Percentiles rank a stretch among this genome's conserved stretches.
Conservation (phyloP, 2,888 invertebrate genomes). For the Iphiclides podalirius region DNA sequence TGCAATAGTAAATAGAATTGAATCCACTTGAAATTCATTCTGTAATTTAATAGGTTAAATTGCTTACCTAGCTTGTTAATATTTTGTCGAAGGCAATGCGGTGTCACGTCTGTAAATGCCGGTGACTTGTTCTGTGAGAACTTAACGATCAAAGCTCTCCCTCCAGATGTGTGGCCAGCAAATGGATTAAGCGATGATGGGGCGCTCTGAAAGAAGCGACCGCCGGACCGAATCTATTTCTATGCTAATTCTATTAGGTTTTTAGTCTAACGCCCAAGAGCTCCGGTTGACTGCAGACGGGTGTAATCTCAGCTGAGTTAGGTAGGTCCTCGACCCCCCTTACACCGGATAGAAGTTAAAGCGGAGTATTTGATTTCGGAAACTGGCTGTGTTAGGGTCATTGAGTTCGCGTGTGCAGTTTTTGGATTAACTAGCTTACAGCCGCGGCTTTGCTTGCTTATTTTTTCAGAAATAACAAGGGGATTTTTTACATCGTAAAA, state of each 20-base stretch:
- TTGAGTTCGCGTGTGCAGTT: slow-evolving; percentile 3
- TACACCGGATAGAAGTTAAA: slow-evolving; percentile 19
- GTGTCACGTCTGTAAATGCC: no score
- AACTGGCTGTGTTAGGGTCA: slow-evolving; percentile 16
- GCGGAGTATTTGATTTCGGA: slow-evolving; percentile 21
- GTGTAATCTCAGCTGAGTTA: slow-evolving; percentile 23
- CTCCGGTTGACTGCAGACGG: slow-evolving; percentile 21
- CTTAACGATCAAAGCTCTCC: slow-evolving; percentile 22
- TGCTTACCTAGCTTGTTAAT: no score
- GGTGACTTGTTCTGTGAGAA: slow-evolving; percentile 13
- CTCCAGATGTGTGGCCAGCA: slow-evolving; percentile 42
- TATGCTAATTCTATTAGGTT: slow-evolving; percentile 63
- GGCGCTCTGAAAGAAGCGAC: slow-evolving; percentile 38
- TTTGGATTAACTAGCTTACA: slow-evolving; percentile 11
- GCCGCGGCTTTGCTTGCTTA: neutral
- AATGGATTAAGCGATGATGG: slow-evolving; percentile 65
- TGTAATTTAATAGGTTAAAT: no score
- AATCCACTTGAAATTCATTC: no score
- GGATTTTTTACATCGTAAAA: no score
- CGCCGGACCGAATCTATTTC: slow-evolving; percentile 53
- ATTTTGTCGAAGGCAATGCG: no score
- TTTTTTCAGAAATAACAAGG: neutral
- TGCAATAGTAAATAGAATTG: no score
- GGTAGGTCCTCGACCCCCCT: slow-evolving; percentile 7
- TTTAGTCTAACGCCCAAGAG: slow-evolving; percentile 49